Percentiles rank a stretch among this genome's conserved stretches.
Evolutionary conservation across 2,113 vertebrate species (phyloP).

Genomic region (Brachirus orientalis): DNA sequence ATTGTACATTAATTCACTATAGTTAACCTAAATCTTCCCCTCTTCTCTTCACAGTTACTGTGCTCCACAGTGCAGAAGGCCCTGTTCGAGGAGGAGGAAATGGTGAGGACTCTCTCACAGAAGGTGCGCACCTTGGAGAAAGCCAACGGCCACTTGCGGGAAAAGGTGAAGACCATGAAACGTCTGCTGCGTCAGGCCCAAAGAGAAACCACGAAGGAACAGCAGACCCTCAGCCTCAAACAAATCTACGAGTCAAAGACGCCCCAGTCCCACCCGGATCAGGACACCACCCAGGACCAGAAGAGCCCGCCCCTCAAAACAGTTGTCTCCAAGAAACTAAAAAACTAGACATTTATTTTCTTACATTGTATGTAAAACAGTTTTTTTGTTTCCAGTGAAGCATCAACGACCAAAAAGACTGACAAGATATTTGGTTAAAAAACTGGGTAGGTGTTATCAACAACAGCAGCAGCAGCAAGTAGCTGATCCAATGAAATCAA

Average conservation of each 20-base stretch:
- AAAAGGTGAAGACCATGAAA: slow-evolving; percentile 87
- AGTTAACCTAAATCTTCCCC: neutral
- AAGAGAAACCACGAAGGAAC: slow-evolving; percentile 76
- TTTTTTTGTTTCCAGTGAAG: neutral
- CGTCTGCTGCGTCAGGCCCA: slow-evolving; percentile 84
- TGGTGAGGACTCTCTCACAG: slow-evolving; percentile 82
- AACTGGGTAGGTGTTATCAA: neutral
- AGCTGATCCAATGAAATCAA: neutral
- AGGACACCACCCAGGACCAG: slow-evolving; percentile 77
- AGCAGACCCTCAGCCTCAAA: slow-evolving; percentile 79
- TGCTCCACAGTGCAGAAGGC: slow-evolving; percentile 87
- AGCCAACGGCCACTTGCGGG: slow-evolving; percentile 84
- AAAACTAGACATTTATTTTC: slow-evolving; percentile 53
- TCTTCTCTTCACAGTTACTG: slow-evolving; percentile 73
- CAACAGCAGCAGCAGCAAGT: no score
- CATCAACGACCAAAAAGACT: neutral
- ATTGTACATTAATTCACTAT: neutral
- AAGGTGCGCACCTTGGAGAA: slow-evolving; percentile 85
- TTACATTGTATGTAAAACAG: neutral
- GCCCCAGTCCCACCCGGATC: slow-evolving; percentile 70
- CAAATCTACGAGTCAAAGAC: slow-evolving; percentile 72
- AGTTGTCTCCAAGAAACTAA: slow-evolving; percentile 70
- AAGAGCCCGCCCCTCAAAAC: slow-evolving; percentile 72
- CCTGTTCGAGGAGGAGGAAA: slow-evolving; percentile 87
- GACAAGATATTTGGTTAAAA: slow-evolving; percentile 1